Base-by-base conservation (phyloP, 2,888 invertebrate species). In the Brachycybe producta region DNA sequence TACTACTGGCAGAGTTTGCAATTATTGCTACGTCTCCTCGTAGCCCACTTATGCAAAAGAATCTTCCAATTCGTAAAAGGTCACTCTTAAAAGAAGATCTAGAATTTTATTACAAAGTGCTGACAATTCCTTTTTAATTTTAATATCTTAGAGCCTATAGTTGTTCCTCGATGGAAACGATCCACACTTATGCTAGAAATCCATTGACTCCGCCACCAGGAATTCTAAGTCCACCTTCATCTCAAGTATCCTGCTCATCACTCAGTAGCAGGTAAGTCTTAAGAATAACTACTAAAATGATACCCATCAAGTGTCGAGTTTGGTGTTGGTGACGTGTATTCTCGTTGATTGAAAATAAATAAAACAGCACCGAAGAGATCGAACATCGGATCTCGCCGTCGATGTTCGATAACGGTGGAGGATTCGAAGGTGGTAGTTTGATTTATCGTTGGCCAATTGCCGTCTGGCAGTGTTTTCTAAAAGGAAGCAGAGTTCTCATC, bases 381-480 rank as follows among this genome's bases (percentile, higher is more conserved):
- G 47, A 23, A 27, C 26, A 23, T n/a, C 45, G 24, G 15, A 35
- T 45, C 24, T 23, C 35, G 19, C 44, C 27, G 19, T 23, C 21
- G 30, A 17, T 32, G 11, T 19, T n/a, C 11, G 27, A 27, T 28
- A 23, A 30, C 11, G 30, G 43, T 19, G 23, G 27, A 13, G 30
- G 30, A 30, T 30, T 27, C 5, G 30, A 26, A 34, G 35, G 21
- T n/a, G 34, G 32, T 5, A 34, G 34, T 7, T 32, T 27, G 24
- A 35, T 24, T 21, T 60, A 58, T 52, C 59, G 61, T 34, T 65
- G 66, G 63, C 65, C 67, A 3, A 60, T 60, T 44, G 64, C 67
- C 21, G 64, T 65, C 3, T 69, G 69, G 69, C 67, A 65, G 42
- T 67, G 68, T 52, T 69, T 69, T 55, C 61, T 66, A 41, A 57